Conservation (phyloP, 1,140 invertebrate genomes). For the Ditylenchus dipsaci region DNA sequence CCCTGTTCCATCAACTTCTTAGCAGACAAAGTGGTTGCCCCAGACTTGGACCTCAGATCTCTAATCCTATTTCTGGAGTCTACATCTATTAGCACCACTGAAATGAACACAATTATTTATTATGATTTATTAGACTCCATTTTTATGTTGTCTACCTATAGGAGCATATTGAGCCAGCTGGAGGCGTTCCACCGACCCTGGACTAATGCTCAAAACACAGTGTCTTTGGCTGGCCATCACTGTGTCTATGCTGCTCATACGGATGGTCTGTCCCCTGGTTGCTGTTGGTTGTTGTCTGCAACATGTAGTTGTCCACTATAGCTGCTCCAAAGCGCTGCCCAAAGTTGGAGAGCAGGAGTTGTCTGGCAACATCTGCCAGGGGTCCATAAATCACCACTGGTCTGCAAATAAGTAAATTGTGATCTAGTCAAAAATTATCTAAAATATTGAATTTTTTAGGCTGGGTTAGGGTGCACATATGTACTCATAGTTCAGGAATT, state of each 20-base stretch:
- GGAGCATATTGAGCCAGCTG: constrained; percentile 98
- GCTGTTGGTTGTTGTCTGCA: neutral
- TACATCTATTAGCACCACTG: constrained; percentile 82
- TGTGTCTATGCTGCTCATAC: neutral
- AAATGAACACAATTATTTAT: no score
- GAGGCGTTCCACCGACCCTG: constrained; percentile 88
- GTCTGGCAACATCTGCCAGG: constrained; percentile 83
- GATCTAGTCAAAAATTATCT: neutral
- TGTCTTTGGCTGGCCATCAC: constrained; percentile 73
- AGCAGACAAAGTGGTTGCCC: constrained; percentile 42
- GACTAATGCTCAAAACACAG: constrained; percentile 88
- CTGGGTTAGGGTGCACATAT: no score
- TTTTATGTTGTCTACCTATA: constrained; percentile 64
- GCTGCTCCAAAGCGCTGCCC: constrained; percentile 86
- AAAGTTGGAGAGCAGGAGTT: constrained; percentile 80
- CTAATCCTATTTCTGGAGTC: constrained; percentile 91
- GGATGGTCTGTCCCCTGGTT: neutral
- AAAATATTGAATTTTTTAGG: neutral
- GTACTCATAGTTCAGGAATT: no score
- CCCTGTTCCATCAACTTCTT: constrained; percentile 90
- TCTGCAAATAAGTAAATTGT: constrained; percentile 61
- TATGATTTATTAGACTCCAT: no score
- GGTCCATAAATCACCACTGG: constrained; percentile 93
- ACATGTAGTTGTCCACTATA: constrained; percentile 57
- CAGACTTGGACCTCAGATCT: constrained; percentile 62